Percentiles rank a stretch among this genome's conserved stretches.
Evolutionary conservation across 2,113 vertebrate species (phyloP).

Genomic region (Bostrychus sinensis): DNA sequence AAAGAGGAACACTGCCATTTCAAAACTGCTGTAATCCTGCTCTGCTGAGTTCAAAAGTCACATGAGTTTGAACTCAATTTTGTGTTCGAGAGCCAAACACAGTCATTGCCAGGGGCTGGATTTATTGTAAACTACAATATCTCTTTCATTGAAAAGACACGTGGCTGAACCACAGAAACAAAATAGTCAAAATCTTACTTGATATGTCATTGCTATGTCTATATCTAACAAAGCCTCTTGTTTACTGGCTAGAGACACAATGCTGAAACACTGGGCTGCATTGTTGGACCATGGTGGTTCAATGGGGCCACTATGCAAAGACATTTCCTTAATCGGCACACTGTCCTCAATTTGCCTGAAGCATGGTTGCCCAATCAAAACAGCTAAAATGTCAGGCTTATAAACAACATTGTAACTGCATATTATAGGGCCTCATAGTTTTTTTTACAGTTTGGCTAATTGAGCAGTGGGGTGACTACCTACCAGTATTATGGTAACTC

Average conservation of each 20-base stretch:
- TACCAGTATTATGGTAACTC: background rate
- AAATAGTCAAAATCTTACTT: background rate
- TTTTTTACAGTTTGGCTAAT: too few species aligned
- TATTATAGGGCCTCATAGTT: too few species aligned
- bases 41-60: background rate
- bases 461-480: too few species aligned
- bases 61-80: conserved; percentile 20
- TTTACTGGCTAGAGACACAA: conserved; percentile 36
- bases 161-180: background rate
- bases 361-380: background rate
- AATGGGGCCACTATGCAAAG: conserved; percentile 67
- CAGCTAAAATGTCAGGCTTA: background rate
- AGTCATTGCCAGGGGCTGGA: background rate
- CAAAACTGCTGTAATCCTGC: conserved; percentile 58
- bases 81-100: background rate
- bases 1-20: conserved; percentile 40
- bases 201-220: conserved; percentile 32
- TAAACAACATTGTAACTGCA: conserved; percentile 15
- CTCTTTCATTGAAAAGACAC: background rate
- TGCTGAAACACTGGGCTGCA: conserved; percentile 62
- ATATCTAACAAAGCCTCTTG: conserved; percentile 33
- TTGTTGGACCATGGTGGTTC: conserved; percentile 64
- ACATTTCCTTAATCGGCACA: conserved; percentile 33
- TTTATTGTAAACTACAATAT: background rate
- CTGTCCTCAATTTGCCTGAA: conserved; percentile 43